phyloP scores from a whole-genome alignment of 2,113 vertebrate species.

The Ellobius talpinus region DNA sequence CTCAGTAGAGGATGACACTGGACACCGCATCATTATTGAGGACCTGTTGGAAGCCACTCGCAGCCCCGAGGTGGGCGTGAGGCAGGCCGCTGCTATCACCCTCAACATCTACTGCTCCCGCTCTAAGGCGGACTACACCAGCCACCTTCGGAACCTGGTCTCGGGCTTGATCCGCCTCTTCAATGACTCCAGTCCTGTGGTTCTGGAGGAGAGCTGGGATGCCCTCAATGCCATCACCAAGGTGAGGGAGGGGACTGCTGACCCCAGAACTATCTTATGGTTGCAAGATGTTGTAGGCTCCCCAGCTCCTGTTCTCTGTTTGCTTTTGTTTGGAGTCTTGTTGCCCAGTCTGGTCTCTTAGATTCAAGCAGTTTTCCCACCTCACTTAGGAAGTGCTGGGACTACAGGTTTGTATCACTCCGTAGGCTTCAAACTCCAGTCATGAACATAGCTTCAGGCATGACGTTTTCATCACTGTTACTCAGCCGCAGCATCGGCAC shows the following conservation, averaged over 20 bases:
- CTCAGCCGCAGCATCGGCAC: neutral
- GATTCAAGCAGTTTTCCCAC: neutral
- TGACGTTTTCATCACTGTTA: fast-evolving
- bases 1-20: conserved; percentile 96
- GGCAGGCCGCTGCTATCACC: conserved; percentile 95
- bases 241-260: conserved; percentile 84
- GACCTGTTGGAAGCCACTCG: conserved; percentile 96
- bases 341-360: neutral
- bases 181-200: conserved; percentile 93
- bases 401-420: neutral
- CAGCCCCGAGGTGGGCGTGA: conserved; percentile 92
- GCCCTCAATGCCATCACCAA: conserved; percentile 97
- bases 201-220: conserved; percentile 98
- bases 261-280: no score
- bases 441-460: neutral
- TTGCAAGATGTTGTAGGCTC: neutral
- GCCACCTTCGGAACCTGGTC: conserved; percentile 92
- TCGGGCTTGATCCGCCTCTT: conserved; percentile 97
- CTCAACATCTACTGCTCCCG: conserved; percentile 96
- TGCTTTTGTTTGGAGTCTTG: neutral
- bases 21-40: conserved; percentile 97
- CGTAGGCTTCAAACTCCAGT: neutral
- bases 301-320: neutral
- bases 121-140: conserved; percentile 94
- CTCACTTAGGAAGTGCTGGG: neutral